Base-by-base conservation (phyloP, 2,797 vertebrate genomes). In the Cossypha niveicapilla region DNA sequence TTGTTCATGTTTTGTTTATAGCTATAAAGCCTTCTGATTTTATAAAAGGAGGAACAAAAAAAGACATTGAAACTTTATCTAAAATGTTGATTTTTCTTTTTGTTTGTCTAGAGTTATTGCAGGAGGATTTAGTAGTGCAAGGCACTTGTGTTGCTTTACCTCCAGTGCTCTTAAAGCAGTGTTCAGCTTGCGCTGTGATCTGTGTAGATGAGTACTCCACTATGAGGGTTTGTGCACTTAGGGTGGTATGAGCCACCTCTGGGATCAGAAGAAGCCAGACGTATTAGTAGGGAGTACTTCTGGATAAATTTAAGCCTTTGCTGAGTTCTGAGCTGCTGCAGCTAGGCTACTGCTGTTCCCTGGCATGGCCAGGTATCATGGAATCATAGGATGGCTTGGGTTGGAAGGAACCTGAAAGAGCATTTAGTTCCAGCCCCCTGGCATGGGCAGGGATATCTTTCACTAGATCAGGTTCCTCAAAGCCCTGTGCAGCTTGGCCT, bases 101-200 rank as follows among this genome's bases (percentile, higher is more conserved):
- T 67, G 10, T 58, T 73, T 68, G 30, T 66, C 25, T 78, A 42
- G 13, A 24, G 30, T 34, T 53, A 1, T 48, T 81, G 77, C 22
- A 44, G 44, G 25, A 58, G 44, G 7, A 80, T 34, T 71, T 39
- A 63, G 10, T 17, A 50, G 19, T 18, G 30, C 27, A 50, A 45
- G 22, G 17, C 4, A 23, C 12, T 62, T 70, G 51, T 11, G 5
- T 27, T 72, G 32, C 57, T 83, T 75, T 73, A 16, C 7, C 8
- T 83, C 11, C 39, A 19, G 3, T 16, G 13, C 30, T 25, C 21
- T 37, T 78, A 37, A 44, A 37, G 15, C 57, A 78, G 6, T 9
- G 9, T 35, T 83, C 14, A 50, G 2, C 30, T 60, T 68, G 24
- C 0, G 0, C 11, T 2, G 0, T 41, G 27, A 11, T n/a, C n/a